phyloP scores from a whole-genome alignment of 2,113 vertebrate genomes.

The Cyprinus carpio region DNA sequence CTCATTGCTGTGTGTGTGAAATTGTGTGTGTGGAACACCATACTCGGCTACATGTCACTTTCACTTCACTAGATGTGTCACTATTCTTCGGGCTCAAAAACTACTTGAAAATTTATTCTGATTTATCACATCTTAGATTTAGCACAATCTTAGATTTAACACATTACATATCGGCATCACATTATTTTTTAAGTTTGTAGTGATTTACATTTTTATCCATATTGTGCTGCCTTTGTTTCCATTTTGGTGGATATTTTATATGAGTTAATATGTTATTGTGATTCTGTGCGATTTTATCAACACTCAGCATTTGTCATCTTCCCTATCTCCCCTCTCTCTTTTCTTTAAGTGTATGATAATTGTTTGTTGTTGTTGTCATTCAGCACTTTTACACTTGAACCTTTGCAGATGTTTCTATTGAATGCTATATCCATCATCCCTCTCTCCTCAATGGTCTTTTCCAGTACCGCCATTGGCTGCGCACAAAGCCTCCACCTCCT shows the following conservation, averaged over 20 bases:
- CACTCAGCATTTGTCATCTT: background rate
- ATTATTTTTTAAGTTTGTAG: background rate
- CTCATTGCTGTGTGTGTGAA: no score
- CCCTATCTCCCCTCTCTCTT: background rate
- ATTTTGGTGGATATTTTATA: background rate
- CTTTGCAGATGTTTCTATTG: conserved; percentile 29
- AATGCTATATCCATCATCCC: background rate
- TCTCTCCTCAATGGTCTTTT: background rate
- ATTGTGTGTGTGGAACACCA: no score
- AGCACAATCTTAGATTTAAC: background rate
- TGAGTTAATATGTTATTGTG: background rate
- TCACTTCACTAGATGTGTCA: background rate
- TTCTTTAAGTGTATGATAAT: background rate
- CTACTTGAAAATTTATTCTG: background rate
- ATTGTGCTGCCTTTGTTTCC: background rate
- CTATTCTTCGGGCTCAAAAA: background rate
- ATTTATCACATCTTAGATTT: background rate
- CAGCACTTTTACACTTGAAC: conserved; percentile 26
- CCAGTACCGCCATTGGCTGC: background rate
- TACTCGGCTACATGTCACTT: background rate
- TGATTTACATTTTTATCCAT: background rate
- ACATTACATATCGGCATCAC: background rate
- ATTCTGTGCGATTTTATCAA: background rate
- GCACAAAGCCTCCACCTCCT: background rate
- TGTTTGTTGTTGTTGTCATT: conserved; percentile 42